Evolutionary conservation across 1,140 invertebrate genomes (phyloP).

Genomic region (Venustaconcha ellipsiformis): DNA sequence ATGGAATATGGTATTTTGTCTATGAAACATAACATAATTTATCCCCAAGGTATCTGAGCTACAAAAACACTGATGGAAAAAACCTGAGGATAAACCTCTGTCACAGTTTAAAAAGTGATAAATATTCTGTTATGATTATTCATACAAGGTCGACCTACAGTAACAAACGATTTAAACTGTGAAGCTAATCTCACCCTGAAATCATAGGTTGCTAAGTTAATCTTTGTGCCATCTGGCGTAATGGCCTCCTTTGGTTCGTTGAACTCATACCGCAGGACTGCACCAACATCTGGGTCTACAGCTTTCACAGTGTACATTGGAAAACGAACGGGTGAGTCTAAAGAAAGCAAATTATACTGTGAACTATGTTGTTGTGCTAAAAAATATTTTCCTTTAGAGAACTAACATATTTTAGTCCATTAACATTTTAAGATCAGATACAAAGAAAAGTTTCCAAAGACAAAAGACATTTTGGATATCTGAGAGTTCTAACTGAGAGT

Average conservation of each 20-base stretch:
- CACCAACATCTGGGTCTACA: conserved; percentile 17
- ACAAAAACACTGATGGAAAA: no score
- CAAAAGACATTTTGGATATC: no score
- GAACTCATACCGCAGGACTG: conserved; percentile 10
- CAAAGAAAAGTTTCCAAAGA: no score
- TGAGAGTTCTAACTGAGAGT: no score
- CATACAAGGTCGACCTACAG: background rate
- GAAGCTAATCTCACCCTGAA: conserved; percentile 13
- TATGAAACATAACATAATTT: no score
- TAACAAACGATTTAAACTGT: no score
- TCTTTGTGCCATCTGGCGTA: conserved; percentile 12
- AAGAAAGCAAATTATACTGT: background rate
- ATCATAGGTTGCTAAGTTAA: conserved; percentile 12
- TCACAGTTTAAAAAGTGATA: background rate
- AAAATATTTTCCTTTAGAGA: no score
- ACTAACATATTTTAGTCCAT: no score
- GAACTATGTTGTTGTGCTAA: no score
- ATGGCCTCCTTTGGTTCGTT: conserved; percentile 9
- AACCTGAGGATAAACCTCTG: background rate
- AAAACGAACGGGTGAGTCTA: conserved; percentile 7
- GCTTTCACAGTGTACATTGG: conserved; percentile 7
- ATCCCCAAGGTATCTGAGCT: no score
- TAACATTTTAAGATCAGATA: no score
- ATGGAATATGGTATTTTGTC: no score
- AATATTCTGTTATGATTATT: background rate